Percentiles rank a stretch among this genome's conserved stretches.
These are phyloP conservation scores for Poecilia latipinna DNA, from an alignment of 2,113 vertebrate species.

Conservation along the genomic window DNA sequence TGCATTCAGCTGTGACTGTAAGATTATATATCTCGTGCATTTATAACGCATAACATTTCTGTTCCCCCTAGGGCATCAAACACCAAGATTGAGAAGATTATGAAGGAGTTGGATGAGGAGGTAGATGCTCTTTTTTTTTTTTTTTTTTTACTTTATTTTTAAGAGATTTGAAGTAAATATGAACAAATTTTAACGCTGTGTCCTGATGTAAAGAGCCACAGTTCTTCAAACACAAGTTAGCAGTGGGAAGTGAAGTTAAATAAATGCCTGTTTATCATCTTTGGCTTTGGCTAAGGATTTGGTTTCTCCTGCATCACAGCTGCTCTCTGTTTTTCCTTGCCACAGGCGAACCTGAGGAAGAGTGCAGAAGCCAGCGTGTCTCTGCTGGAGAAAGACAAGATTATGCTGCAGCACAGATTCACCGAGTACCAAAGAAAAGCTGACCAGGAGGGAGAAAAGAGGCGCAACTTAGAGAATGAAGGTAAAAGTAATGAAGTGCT, in stretches of 20 bases:
- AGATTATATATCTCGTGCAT: not conserved
- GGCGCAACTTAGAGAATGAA: constrained; percentile 95
- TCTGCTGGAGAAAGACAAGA: constrained; percentile 95
- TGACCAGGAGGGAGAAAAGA: constrained; percentile 95
- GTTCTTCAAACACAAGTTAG: not conserved
- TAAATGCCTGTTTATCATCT: constrained; percentile 5
- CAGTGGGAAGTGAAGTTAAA: not conserved
- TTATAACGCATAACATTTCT: constrained; percentile 2
- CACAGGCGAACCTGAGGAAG: constrained; percentile 85
- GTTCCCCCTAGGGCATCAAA: constrained; percentile 84
- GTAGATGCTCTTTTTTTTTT: constrained; percentile 67
- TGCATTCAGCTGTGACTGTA: not conserved
- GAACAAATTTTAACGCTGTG: not conserved
- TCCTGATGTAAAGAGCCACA: not conserved
- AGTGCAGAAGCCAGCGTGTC: constrained; percentile 86
- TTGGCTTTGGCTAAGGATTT: constrained; percentile 1
- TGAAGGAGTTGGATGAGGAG: constrained; percentile 98
- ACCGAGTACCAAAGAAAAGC: constrained; percentile 95
- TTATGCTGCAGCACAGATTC: constrained; percentile 90
- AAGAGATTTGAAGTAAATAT: not conserved
- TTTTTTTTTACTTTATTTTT: not conserved
- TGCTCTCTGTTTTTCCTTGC: constrained; percentile 18
- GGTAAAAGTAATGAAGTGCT: constrained; percentile 74
- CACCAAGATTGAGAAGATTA: constrained; percentile 94
- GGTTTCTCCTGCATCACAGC: constrained; percentile 18